phyloP scores from a whole-genome alignment of 2,888 invertebrate species.

The Diadromus collaris region DNA sequence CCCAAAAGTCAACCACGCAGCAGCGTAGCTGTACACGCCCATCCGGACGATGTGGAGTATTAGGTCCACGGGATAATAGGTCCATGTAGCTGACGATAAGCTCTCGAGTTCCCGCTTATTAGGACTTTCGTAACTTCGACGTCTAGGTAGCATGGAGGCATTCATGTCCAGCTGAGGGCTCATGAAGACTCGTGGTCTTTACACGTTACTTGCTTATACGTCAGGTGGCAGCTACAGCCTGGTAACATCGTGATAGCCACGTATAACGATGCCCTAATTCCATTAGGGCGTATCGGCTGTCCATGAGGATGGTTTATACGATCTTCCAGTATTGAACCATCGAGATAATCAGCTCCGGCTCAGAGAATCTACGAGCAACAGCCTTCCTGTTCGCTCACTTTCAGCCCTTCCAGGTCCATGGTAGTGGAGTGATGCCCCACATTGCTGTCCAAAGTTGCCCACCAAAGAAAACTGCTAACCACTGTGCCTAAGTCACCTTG shows the following conservation, averaged over 20 bases:
- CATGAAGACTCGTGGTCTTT: constrained; percentile 4
- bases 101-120: constrained; percentile 41
- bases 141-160: constrained; percentile 15
- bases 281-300: not conserved
- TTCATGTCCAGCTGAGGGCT: not conserved
- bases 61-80: constrained; percentile 31
- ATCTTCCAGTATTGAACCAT: not conserved
- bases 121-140: constrained; percentile 43
- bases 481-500: not conserved
- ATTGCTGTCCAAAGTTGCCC: not conserved
- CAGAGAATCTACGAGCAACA: not conserved
- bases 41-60: constrained; percentile 17
- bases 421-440: not conserved
- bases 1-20: not conserved
- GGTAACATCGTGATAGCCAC: not conserved
- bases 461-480: not conserved
- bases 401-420: not conserved
- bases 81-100: constrained; percentile 40
- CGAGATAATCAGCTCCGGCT: not conserved
- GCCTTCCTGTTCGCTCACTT: not conserved
- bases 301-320: not conserved
- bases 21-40: not conserved
- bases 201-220: not conserved
- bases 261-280: not conserved
- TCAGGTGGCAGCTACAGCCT: not conserved